phyloP scores from a whole-genome alignment of 2,113 vertebrate species.

The Phrynosoma platyrhinos region DNA sequence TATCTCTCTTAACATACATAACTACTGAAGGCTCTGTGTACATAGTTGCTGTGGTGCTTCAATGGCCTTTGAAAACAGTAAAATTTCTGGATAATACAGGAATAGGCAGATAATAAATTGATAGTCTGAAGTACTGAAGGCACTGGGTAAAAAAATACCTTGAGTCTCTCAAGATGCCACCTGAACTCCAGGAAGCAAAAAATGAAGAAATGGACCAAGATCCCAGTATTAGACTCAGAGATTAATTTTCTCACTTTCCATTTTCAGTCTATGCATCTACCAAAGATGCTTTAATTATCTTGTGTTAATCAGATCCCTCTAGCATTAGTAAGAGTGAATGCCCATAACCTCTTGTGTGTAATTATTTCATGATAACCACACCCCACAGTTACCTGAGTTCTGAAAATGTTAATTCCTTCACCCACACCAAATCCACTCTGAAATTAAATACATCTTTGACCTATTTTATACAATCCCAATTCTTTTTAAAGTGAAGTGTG shows the following conservation, averaged over 20 bases:
- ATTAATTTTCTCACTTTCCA: conserved; percentile 43
- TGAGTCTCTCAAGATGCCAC: not conserved
- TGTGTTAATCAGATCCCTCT: conserved; percentile 61
- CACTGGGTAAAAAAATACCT: not conserved
- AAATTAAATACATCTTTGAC: conserved; percentile 66
- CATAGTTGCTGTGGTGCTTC: not conserved
- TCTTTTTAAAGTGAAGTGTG: conserved; percentile 53
- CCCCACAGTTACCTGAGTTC: conserved; percentile 62
- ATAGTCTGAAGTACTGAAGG: not conserved
- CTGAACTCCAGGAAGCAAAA: not conserved
- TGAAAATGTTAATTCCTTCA: conserved; percentile 51
- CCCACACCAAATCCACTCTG: conserved; percentile 43
- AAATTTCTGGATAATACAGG: not conserved
- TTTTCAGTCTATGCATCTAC: conserved; percentile 41
- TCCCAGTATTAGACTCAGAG: not conserved
- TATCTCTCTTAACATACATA: not conserved
- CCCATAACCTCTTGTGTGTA: conserved; percentile 53
- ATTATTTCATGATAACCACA: conserved; percentile 68
- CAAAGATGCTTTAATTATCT: conserved; percentile 68
- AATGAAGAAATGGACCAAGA: conserved; percentile 1
- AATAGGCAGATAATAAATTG: not conserved
- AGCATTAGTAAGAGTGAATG: conserved; percentile 35
- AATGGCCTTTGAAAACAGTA: not conserved
- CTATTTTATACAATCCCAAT: conserved; percentile 60
- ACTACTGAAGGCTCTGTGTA: not conserved